These are phyloP conservation scores for Heliconius charithonia DNA, from an alignment of 2,888 invertebrate genomes.

Conservation along the genomic window DNA sequence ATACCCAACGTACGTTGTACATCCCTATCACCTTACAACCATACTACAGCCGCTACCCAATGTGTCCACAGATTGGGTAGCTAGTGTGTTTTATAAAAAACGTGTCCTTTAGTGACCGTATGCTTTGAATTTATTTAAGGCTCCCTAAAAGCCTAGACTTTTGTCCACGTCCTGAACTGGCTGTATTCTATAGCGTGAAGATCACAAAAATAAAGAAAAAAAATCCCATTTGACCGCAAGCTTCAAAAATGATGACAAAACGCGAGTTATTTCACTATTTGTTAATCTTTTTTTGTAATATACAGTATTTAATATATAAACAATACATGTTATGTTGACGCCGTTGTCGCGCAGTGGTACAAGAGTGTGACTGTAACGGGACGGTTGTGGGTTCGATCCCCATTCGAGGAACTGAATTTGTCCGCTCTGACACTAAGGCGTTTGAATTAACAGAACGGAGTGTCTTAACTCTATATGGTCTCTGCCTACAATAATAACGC, in stretches of 20 bases:
- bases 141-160: conserved; percentile 23
- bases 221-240: not conserved
- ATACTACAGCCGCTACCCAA: not conserved
- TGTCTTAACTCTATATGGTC: no score
- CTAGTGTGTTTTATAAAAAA: conserved; percentile 30
- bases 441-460: no score
- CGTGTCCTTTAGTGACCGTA: conserved; percentile 16
- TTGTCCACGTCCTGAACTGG: not conserved
- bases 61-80: not conserved
- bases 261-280: not conserved
- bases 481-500: no score
- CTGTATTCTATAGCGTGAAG: conserved; percentile 11
- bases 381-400: no score
- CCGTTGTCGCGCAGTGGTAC: no score
- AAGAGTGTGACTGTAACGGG: no score
- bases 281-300: not conserved
- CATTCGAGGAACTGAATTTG: no score
- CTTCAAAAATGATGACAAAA: conserved; percentile 7
- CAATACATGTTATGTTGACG: not conserved
- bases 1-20: not conserved
- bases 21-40: not conserved
- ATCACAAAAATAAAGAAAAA: conserved; percentile 10
- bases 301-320: not conserved
- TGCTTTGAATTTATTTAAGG: conserved; percentile 28
- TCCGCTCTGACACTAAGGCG: no score